Conservation (phyloP, 1,140 invertebrate genomes). For the Brachionus asplanchnoidis region DNA sequence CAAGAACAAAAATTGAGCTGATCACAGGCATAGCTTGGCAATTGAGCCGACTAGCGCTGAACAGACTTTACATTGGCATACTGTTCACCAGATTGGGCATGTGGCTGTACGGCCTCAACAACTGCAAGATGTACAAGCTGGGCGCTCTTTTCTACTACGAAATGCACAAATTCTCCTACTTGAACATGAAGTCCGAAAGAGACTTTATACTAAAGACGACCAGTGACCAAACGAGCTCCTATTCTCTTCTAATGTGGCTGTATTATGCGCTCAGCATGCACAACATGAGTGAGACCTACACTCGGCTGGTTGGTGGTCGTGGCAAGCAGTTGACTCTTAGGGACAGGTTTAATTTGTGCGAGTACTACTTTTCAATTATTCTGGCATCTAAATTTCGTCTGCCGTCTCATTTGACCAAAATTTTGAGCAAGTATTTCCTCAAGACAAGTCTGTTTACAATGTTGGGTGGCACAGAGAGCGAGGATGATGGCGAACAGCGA, state of each 20-base stretch:
- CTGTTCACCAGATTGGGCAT: neutral
- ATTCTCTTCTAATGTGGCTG: neutral
- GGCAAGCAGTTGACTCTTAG: neutral
- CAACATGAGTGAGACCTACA: constrained; percentile 15
- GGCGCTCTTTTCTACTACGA: constrained; percentile 36
- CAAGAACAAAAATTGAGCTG: neutral
- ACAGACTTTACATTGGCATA: constrained; percentile 7
- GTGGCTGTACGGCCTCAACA: neutral
- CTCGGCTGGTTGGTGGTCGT: neutral
- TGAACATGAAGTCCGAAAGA: constrained; percentile 8
- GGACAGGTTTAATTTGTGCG: neutral
- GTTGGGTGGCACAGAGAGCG: neutral
- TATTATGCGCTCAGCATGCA: constrained; percentile 26
- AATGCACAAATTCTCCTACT: constrained; percentile 24
- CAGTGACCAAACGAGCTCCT: neutral
- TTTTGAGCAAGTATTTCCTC: constrained; percentile 12
- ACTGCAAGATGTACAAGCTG: constrained; percentile 25
- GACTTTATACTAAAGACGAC: neutral
- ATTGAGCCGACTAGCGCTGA: neutral
- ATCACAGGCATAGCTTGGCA: constrained; percentile 10
- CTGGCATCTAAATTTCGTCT: neutral
- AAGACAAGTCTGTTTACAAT: neutral
- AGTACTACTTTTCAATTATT: constrained; percentile 1
- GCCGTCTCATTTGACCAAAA: neutral
- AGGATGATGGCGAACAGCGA: neutral